Conservation (phyloP, 1,140 invertebrate genomes). For the Temnothorax curvispinosus region DNA sequence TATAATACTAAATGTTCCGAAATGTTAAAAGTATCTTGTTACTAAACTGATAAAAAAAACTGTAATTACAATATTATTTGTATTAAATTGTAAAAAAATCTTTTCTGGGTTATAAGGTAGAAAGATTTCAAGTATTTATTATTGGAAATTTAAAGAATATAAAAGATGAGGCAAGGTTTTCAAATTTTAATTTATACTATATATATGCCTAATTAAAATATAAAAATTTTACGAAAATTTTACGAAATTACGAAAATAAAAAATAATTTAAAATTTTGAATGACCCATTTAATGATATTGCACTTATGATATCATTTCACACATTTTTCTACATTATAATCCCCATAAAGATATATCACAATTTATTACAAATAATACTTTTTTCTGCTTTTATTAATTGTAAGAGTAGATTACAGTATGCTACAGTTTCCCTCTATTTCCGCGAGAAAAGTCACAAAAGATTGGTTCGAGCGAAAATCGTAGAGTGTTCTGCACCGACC, state of each 20-base stretch:
- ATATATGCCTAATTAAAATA: not conserved
- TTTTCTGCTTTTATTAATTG: not conserved
- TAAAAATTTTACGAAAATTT: not conserved
- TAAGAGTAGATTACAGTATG: not conserved
- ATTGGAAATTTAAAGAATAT: not conserved
- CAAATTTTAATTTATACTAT: not conserved
- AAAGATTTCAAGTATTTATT: not conserved
- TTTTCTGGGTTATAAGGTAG: not conserved
- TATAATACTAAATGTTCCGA: constrained; percentile 27
- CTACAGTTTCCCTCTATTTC: not conserved
- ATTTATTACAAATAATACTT: not conserved
- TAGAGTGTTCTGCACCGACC: not conserved
- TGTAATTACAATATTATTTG: constrained; percentile 9
- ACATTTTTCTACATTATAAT: not conserved
- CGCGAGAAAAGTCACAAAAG: not conserved
- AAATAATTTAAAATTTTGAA: not conserved
- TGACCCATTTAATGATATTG: not conserved
- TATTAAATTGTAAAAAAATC: not conserved
- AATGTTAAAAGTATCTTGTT: constrained; percentile 21
- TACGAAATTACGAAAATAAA: not conserved
- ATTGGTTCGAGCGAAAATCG: not conserved
- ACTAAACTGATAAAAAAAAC: not conserved
- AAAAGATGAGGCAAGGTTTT: not conserved
- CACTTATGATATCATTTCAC: not conserved
- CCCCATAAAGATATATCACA: not conserved